A percentile compares a stretch with the other conserved stretches of the same genome.
phyloP scores from a whole-genome alignment of 2,113 vertebrate genomes.

The Scartelaos histophorus region DNA sequence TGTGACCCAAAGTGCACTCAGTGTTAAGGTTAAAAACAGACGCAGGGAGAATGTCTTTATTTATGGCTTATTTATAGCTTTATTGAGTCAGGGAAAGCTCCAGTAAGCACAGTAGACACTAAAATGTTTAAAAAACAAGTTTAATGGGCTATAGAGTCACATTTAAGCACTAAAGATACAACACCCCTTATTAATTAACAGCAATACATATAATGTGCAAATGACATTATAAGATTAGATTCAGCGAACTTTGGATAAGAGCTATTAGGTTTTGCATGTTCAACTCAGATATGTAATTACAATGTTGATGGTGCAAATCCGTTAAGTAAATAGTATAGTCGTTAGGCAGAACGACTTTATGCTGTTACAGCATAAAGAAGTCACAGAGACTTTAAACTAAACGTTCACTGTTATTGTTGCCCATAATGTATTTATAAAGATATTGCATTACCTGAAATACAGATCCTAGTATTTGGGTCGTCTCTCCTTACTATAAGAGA shows the following conservation, averaged over 20 bases:
- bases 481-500: not conserved
- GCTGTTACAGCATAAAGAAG: slow-evolving; percentile 5
- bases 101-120: slow-evolving; percentile 1
- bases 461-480: slow-evolving; percentile 1
- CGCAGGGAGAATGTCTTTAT: not conserved
- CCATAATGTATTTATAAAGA: slow-evolving; percentile 3
- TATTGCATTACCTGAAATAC: not conserved
- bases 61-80: slow-evolving; percentile 12
- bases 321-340: not conserved
- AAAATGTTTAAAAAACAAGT: slow-evolving; percentile 10
- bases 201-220: not conserved
- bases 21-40: slow-evolving; percentile 2
- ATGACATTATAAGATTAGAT: not conserved
- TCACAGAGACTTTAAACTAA: not conserved
- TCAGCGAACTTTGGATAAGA: slow-evolving; percentile 1
- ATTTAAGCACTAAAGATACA: not conserved
- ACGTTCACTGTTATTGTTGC: not conserved
- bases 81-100: not conserved
- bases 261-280: slow-evolving; percentile 10
- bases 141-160: not conserved
- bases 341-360: not conserved
- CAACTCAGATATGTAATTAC: slow-evolving; percentile 1
- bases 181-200: not conserved
- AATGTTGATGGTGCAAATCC: slow-evolving; percentile 3
- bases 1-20: not conserved